Evolutionary conservation across 1,140 invertebrate species (phyloP).

Genomic region (Aphaenogaster rudis): DNA sequence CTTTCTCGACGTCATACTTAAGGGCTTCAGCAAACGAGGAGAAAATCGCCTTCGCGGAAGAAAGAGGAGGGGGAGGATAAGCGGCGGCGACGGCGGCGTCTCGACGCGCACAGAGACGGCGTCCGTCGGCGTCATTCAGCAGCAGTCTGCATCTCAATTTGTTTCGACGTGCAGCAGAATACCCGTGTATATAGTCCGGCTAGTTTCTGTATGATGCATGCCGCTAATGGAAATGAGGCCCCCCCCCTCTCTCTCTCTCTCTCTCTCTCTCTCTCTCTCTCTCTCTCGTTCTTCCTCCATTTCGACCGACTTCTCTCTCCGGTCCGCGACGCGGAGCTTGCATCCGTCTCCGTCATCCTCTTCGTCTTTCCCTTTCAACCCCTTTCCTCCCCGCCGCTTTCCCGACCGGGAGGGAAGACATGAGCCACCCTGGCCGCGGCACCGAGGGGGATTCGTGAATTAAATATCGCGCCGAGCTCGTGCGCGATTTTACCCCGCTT

Average conservation of each 20-base stretch:
- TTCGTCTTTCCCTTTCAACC: constrained; percentile 44
- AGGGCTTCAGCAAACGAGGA: not conserved
- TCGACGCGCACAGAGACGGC: constrained; percentile 25
- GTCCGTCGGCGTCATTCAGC: constrained; percentile 31
- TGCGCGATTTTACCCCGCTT: constrained; percentile 48
- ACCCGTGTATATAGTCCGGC: constrained; percentile 35
- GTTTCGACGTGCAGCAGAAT: constrained; percentile 52
- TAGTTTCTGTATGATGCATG: constrained; percentile 66
- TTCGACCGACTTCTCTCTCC: not conserved
- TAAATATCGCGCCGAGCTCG: constrained; percentile 60
- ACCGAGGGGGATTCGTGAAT: constrained; percentile 64
- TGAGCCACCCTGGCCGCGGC: constrained; percentile 45
- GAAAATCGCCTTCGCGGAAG: constrained; percentile 20
- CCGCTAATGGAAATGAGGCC: constrained; percentile 70
- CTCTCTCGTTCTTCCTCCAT: not conserved
- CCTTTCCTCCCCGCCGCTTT: not conserved
- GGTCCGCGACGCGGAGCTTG: not conserved
- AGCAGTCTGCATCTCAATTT: constrained; percentile 58
- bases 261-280: not conserved
- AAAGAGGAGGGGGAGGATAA: not conserved
- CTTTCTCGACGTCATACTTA: constrained; percentile 17
- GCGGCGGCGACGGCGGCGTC: not conserved
- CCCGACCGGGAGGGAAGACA: constrained; percentile 44
- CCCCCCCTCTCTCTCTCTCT: not conserved
- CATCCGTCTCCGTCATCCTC: constrained; percentile 43